A percentile compares a stretch with the other conserved stretches of the same genome.
phyloP scores from a whole-genome alignment of 2,113 vertebrate species.

The Scomber scombrus region DNA sequence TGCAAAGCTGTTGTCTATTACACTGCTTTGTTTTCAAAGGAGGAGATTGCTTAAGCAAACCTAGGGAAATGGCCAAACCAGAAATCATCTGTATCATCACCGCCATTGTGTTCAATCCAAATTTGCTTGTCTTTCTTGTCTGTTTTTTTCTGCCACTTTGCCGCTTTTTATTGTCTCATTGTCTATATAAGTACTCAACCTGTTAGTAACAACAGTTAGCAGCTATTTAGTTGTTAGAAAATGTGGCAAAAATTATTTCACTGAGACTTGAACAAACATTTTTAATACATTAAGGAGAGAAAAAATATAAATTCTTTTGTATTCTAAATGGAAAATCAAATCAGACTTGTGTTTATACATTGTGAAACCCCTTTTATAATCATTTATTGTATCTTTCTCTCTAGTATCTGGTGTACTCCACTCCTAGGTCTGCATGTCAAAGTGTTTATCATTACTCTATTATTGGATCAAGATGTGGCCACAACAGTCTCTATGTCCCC shows the following conservation, averaged over 20 bases:
- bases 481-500: slow-evolving; percentile 58
- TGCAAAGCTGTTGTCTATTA: slow-evolving; percentile 78
- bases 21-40: slow-evolving; percentile 78
- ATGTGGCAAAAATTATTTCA: background rate
- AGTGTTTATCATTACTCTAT: slow-evolving; percentile 53
- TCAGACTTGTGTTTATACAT: background rate
- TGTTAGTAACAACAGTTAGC: background rate
- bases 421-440: slow-evolving; percentile 2
- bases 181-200: slow-evolving; percentile 3
- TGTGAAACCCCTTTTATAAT: slow-evolving; percentile 15
- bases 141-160: background rate
- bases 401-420: too few relatives aligned
- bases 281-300: too few relatives aligned
- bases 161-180: slow-evolving; percentile 18
- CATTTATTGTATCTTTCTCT: background rate
- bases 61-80: slow-evolving; percentile 74
- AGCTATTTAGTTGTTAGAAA: background rate
- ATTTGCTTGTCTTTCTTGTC: background rate
- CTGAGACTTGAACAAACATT: background rate
- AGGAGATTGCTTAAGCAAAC: slow-evolving; percentile 74
- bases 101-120: background rate
- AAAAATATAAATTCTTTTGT: too few relatives aligned
- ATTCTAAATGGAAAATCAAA: background rate
- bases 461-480: slow-evolving; percentile 61
- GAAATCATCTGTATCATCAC: slow-evolving; percentile 6